Conservation (phyloP, 2,888 invertebrate species). For the Hesperia comma region DNA sequence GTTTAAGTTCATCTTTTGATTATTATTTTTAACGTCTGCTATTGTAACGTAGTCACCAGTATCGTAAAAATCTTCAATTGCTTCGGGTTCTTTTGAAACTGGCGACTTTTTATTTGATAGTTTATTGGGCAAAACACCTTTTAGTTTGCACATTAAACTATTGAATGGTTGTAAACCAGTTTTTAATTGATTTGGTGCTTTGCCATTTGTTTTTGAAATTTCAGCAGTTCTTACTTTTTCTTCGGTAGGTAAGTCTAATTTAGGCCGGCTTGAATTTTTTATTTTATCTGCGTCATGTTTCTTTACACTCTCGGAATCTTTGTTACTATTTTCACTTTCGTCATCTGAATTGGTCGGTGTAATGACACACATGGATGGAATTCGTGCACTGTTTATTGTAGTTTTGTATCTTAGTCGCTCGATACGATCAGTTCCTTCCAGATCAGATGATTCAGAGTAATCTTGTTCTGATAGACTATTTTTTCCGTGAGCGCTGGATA, state of each 20-base stretch:
- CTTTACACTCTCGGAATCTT: constrained; percentile 57
- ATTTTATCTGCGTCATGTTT: constrained; percentile 56
- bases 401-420: constrained; percentile 94
- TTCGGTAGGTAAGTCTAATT: constrained; percentile 70
- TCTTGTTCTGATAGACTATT: constrained; percentile 91
- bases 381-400: constrained; percentile 92
- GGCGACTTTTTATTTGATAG: constrained; percentile 79
- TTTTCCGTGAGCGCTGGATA: constrained; percentile 88
- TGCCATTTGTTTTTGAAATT: constrained; percentile 48
- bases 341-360: constrained; percentile 95
- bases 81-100: constrained; percentile 70
- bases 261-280: constrained; percentile 63
- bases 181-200: constrained; percentile 63
- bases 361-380: constrained; percentile 96
- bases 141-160: constrained; percentile 88
- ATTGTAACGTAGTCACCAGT: constrained; percentile 93
- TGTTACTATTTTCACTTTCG: constrained; percentile 85
- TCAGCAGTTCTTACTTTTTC: constrained; percentile 55
- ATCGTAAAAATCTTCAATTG: constrained; percentile 82
- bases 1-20: constrained; percentile 83
- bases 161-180: constrained; percentile 85
- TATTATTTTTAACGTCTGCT: constrained; percentile 91
- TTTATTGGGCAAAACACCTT: constrained; percentile 85
- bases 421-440: constrained; percentile 94
- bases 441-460: constrained; percentile 93